Evolutionary conservation across 2,797 vertebrate species (phyloP), one percentile per base, ranked within the genome.

Genomic region (Hydrophis major): DNA sequence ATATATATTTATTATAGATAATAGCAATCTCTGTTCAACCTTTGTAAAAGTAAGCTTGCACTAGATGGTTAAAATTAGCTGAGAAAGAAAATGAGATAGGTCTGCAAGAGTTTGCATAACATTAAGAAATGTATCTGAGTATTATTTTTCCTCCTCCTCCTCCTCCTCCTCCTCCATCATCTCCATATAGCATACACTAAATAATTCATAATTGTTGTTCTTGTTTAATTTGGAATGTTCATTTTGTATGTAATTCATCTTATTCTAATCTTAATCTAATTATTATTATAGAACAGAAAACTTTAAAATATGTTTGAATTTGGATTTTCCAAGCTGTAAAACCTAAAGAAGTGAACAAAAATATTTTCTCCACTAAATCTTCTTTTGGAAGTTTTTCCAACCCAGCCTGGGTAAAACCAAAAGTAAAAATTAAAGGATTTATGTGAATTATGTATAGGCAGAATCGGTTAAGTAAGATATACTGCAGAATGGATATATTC

Each of bases 161-260:
- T 86, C 74, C 87, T 28, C 25, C 18, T 88, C 78, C 32, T 78
- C 16, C 78, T 1, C 8, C 50, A 10, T 53, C 50, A 53, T 53
- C 0, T 20, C 7, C 1, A n/a, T 0, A 6, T 0, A 57, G 1
- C 60, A 4, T 4, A 50, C 74, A 63, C 18, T 86, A 66, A 50
- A 6, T 22, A 18, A 11, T 28, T 92, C 87, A 91, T n/a, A 10
- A 6, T 42, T 1, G 69, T 78, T 56, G 0, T 1, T 0, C 0
- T 0, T 87, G 61, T 66, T 28, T 57, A 83, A 63, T 89, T 32
- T 66, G 37, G 57, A 27, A 56, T 27, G 59, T 12, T 93, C 88
- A 28, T 86, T 59, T 86, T 93, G 78, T 59, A 37, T 50, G 89
- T 66, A 91, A 60, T 32, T 92, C 47, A 32, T 90, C 32, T 5